Percentiles rank a stretch among this genome's conserved stretches.
These are phyloP conservation scores for Theodoxus fluviatilis DNA, from an alignment of 2,888 invertebrate species.

Conservation along the genomic window DNA sequence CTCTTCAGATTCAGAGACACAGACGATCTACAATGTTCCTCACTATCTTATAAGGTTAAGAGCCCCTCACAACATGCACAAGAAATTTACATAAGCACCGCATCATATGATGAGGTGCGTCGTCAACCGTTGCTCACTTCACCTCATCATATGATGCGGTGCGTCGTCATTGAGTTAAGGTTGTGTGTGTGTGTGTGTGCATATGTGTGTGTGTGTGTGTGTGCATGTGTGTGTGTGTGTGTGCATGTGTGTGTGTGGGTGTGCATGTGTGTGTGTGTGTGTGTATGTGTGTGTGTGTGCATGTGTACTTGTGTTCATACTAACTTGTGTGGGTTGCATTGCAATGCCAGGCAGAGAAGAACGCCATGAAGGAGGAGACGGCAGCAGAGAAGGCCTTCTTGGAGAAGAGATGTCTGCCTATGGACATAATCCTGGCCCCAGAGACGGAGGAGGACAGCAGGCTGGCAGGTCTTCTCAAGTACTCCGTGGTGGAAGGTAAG, in stretches of 20 bases:
- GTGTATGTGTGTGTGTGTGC: not conserved
- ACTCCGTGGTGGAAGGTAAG: conserved; percentile 51
- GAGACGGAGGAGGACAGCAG: conserved; percentile 83
- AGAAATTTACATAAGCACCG: too few species aligned
- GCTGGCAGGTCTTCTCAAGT: conserved; percentile 74
- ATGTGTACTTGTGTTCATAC: not conserved
- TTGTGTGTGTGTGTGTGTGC: not conserved
- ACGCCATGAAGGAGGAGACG: conserved; percentile 76
- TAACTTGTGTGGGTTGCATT: too few species aligned
- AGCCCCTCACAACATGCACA: too few species aligned
- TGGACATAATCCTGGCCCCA: conserved; percentile 79
- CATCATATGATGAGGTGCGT: too few species aligned
- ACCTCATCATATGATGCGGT: not conserved
- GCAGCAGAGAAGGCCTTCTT: conserved; percentile 77
- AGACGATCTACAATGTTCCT: too few species aligned
- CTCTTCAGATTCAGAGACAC: too few species aligned
- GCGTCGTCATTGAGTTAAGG: not conserved
- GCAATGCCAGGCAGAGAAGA: conserved; percentile 77
- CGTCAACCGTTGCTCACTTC: too few species aligned
- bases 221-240: not conserved
- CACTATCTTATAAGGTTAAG: too few species aligned
- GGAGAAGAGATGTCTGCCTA: conserved; percentile 77
- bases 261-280: not conserved
- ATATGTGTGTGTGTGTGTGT: not conserved
- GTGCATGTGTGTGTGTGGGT: not conserved